These are phyloP conservation scores for Sogatella furcifera DNA, from an alignment of 1,140 invertebrate species.

Conservation along the genomic window DNA sequence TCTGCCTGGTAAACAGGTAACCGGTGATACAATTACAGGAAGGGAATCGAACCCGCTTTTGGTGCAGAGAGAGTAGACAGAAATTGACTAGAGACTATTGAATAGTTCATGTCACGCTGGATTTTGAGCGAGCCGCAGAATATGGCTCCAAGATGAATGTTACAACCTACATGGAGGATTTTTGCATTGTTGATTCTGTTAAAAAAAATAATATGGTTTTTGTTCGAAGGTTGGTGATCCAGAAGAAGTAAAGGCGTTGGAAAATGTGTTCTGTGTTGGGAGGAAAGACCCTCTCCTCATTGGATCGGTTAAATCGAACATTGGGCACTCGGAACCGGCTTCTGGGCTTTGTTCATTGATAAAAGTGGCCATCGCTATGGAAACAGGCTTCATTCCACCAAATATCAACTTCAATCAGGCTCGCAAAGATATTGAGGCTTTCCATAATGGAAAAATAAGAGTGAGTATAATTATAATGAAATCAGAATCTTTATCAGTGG, in stretches of 20 bases:
- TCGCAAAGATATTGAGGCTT: constrained; percentile 51
- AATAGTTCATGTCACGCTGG: no score
- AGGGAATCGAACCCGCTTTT: no score
- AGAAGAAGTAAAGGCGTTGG: constrained; percentile 79
- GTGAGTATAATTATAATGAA: no score
- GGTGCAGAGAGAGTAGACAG: no score
- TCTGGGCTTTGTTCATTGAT: constrained; percentile 76
- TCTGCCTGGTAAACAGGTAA: no score
- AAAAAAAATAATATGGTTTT: background rate
- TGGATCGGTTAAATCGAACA: constrained; percentile 87
- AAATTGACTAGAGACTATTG: no score
- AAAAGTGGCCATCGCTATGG: constrained; percentile 63
- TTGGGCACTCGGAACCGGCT: constrained; percentile 85
- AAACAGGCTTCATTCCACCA: constrained; percentile 52
- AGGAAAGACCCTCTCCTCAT: constrained; percentile 59
- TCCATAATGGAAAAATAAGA: constrained; percentile 49
- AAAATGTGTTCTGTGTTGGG: constrained; percentile 63
- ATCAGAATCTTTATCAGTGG: no score
- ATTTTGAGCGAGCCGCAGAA: no score
- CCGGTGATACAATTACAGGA: no score
- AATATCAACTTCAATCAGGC: constrained; percentile 60
- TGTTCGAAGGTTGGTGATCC: constrained; percentile 68
- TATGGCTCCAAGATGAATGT: no score
- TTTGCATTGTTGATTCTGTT: background rate
- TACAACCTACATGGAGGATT: background rate